phyloP scores from a whole-genome alignment of 2,888 invertebrate species.

The Clostera curtula region DNA sequence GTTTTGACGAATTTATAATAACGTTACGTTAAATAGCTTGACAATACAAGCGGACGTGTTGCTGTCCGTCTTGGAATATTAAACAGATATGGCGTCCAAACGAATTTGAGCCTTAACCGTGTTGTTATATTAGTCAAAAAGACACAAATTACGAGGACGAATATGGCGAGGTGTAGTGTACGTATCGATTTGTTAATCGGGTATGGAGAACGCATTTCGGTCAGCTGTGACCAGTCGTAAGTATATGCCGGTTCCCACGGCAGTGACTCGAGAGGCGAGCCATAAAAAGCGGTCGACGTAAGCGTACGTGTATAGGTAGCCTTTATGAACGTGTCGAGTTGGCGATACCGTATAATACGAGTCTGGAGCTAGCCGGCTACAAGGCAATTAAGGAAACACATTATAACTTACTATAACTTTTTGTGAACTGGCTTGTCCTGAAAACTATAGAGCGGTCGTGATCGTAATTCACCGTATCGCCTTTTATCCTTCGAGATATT shows the following conservation, averaged over 20 bases:
- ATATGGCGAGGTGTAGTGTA: constrained; percentile 52
- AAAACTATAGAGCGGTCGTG: too few relatives aligned
- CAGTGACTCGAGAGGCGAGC: constrained; percentile 62
- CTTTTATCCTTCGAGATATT: too few relatives aligned
- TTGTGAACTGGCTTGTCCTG: too few relatives aligned
- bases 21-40: constrained; percentile 38
- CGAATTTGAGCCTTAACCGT: constrained; percentile 38
- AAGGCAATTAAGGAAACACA: constrained; percentile 41
- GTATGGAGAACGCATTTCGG: constrained; percentile 73
- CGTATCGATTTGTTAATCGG: constrained; percentile 72
- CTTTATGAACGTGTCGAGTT: constrained; percentile 54
- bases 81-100: constrained; percentile 34
- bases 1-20: constrained; percentile 63
- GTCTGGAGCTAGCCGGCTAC: constrained; percentile 25
- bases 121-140: constrained; percentile 29
- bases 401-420: constrained; percentile 22
- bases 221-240: constrained; percentile 67
- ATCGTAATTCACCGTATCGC: too few relatives aligned
- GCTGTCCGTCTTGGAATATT: constrained; percentile 45
- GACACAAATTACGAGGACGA: constrained; percentile 48
- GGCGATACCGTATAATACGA: constrained; percentile 44
- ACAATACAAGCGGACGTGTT: constrained; percentile 54
- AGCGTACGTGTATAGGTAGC: constrained; percentile 68
- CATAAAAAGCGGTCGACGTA: constrained; percentile 69
- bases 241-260: constrained; percentile 73